Conservation (phyloP, 2,797 vertebrate species). For the Sardinella longiceps region DNA sequence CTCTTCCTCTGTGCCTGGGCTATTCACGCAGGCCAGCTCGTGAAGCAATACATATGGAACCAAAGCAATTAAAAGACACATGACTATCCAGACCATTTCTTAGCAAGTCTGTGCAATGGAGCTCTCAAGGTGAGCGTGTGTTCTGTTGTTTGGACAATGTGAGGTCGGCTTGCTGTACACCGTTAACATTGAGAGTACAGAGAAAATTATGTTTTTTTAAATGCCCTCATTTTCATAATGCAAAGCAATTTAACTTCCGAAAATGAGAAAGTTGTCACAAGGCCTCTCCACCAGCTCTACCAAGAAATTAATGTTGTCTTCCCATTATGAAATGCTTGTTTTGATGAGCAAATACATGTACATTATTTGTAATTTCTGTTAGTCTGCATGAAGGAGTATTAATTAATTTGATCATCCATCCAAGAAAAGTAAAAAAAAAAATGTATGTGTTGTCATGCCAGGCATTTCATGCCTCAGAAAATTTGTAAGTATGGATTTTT, state of each 20-base stretch:
- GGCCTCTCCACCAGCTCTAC: no score
- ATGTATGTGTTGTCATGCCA: neutral
- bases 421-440: no score
- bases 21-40: neutral
- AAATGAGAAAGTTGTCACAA: no score
- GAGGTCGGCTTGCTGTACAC: no score
- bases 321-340: neutral
- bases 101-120: neutral
- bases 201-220: no score
- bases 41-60: neutral
- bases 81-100: neutral
- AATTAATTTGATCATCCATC: neutral
- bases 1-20: neutral
- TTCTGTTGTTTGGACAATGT: no score
- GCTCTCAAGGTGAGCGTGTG: no score
- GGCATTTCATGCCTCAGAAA: neutral
- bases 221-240: no score
- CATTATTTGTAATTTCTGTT: neutral
- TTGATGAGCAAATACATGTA: neutral
- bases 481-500: neutral
- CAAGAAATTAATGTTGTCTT: neutral
- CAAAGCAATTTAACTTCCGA: no score
- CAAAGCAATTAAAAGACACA: neutral
- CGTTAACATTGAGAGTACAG: no score
- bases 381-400: neutral